Evolutionary conservation across 2,888 invertebrate species (phyloP), one percentile per base, ranked within the genome.

Genomic region (Napeogenes inachia): DNA sequence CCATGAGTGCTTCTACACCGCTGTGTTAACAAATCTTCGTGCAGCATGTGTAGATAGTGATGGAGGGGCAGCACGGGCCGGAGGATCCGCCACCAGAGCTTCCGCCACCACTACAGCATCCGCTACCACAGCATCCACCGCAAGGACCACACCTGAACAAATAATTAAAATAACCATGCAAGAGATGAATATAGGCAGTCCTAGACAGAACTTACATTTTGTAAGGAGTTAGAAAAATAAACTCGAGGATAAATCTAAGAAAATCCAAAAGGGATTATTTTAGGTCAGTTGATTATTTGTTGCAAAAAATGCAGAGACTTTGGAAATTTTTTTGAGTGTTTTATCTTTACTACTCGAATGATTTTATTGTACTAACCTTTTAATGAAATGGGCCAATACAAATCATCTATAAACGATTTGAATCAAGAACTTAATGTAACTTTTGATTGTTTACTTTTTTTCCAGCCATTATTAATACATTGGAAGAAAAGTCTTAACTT

Each of bases 11-110:
- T 57, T 30, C 30, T 56, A 47, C 53, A 53, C 47, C 57, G 50
- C 4, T 30, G 5, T 4, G 32, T 50, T 74, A 88, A 73, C 88
- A 88, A 68, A 87, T 88, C 86, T 88, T 88, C 59, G 87, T 88
- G 74, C 87, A 88, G 73, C 87, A 87, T 45, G 87, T 87, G 77
- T 87, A 85, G 68, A 88, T 87, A 1, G 87, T 88, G 64, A 88
- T 87, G 68, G 74, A 75, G 0, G 87, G 87, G 70, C 87, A 85
- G 72, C 84, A 74, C 38, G 76, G 74, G 38, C 78, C 77, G 63
- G 75, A 69, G 69, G 77, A 72, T 32, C 74, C 69, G 33, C 73
- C 73, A 21, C 21, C 21, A 21, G 1, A 21, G 21, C 21, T 1
- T 21, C 21, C 21, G 21, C 21, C 21, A 21, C 21, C 21, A 21